These are phyloP conservation scores for Armadillidium nasatum DNA, from an alignment of 1,140 invertebrate species.

Conservation along the genomic window DNA sequence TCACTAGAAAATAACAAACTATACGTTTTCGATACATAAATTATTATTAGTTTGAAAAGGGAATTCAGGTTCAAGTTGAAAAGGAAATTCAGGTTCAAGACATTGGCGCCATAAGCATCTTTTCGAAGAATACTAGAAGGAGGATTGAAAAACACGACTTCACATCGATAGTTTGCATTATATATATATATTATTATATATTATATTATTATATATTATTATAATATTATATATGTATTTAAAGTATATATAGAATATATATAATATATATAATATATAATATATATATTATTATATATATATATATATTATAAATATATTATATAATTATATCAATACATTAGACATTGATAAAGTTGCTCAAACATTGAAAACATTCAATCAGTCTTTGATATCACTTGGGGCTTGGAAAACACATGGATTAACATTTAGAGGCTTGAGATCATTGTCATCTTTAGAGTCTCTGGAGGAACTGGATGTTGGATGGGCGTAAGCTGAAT, in stretches of 20 bases:
- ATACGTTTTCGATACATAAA: no score
- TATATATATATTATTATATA: neutral
- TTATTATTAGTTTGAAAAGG: no score
- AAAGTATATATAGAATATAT: neutral
- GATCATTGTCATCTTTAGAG: constrained; percentile 36
- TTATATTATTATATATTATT: neutral
- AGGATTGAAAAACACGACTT: no score
- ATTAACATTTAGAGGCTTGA: constrained; percentile 31
- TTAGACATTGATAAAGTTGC: constrained; percentile 41
- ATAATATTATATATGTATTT: neutral
- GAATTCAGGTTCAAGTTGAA: no score
- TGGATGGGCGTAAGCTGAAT: constrained; percentile 34
- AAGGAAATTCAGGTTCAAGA: no score
- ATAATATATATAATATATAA: neutral
- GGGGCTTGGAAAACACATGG: constrained; percentile 42
- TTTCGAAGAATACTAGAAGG: no score
- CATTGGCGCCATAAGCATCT: no score
- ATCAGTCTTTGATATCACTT: constrained; percentile 31
- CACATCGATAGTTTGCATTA: no score
- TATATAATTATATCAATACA: constrained; percentile 29
- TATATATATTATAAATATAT: neutral
- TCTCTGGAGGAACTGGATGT: constrained; percentile 37
- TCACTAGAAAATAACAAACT: no score
- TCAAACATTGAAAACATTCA: constrained; percentile 34
- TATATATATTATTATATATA: neutral